Conservation (phyloP, 30 jellyfish, hydroid and myxozoan genomes). For the Hydractinia echinata region DNA sequence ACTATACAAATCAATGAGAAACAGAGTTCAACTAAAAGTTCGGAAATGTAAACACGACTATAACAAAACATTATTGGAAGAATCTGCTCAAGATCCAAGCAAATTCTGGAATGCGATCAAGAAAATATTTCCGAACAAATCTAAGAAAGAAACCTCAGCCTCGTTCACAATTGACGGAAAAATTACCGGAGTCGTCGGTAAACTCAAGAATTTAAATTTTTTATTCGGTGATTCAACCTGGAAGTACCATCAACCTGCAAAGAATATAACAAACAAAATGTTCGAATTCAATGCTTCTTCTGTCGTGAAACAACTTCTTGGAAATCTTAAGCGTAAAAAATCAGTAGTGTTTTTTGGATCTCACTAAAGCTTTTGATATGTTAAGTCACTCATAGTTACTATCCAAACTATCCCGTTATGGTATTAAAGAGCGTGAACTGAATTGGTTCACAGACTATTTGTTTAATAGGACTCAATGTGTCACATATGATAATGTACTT, state of each 20-base stretch:
- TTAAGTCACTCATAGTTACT: too few relatives aligned
- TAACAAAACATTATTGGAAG: conserved; percentile 24
- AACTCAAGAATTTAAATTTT: neutral
- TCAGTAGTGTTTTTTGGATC: too few relatives aligned
- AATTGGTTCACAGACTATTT: too few relatives aligned
- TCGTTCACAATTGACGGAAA: neutral
- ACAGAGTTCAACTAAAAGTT: conserved; percentile 39
- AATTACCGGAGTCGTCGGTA: neutral
- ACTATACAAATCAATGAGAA: conserved; percentile 26
- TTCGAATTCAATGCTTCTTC: neutral
- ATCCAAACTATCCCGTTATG: too few relatives aligned
- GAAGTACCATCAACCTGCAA: neutral
- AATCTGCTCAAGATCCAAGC: conserved; percentile 28
- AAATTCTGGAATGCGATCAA: neutral
- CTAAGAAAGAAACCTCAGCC: neutral
- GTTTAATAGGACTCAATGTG: too few relatives aligned
- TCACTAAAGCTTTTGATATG: too few relatives aligned
- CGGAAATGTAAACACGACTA: conserved; percentile 26
- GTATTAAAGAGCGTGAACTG: too few relatives aligned
- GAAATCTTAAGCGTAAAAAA: too few relatives aligned
- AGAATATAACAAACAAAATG: neutral
- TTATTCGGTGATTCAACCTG: neutral
- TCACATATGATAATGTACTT: too few relatives aligned
- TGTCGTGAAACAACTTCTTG: neutral
- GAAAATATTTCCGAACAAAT: too few relatives aligned